A percentile compares a stretch with the other conserved stretches of the same genome.
phyloP scores from a whole-genome alignment of 2,888 invertebrate species.

The Trachelus stipa region DNA sequence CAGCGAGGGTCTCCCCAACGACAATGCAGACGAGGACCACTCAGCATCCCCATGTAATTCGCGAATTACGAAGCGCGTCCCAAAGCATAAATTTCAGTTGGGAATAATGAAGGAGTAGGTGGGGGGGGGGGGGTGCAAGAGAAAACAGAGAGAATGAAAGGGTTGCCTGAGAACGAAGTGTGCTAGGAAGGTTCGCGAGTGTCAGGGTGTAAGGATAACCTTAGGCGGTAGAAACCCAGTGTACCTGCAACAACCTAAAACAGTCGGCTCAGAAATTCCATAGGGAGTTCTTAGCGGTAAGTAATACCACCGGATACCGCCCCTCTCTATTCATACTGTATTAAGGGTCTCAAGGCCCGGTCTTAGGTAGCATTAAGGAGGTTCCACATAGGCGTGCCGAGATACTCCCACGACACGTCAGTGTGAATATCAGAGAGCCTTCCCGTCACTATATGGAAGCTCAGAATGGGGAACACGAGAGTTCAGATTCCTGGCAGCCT shows the following conservation, averaged over 20 bases:
- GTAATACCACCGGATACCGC: not conserved
- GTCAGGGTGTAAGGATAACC: not conserved
- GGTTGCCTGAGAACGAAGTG: too few species aligned
- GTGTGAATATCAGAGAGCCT: too few species aligned
- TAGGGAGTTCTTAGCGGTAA: constrained; percentile 2
- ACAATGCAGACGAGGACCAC: too few species aligned
- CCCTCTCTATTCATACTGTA: constrained; percentile 3
- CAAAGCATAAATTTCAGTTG: not conserved
- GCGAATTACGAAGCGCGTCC: not conserved
- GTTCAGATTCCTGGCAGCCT: too few species aligned
- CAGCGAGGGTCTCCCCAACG: too few species aligned
- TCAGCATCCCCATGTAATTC: not conserved
- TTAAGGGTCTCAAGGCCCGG: not conserved
- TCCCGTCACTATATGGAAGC: too few species aligned
- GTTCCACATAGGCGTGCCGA: too few species aligned
- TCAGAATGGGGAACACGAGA: too few species aligned
- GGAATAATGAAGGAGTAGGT: not conserved
- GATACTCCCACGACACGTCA: too few species aligned
- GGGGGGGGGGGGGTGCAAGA: not conserved
- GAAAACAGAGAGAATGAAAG: not conserved
- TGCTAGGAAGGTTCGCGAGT: too few species aligned
- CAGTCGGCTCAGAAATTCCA: not conserved
- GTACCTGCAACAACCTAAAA: too few species aligned
- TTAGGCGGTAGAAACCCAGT: too few species aligned
- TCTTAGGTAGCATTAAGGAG: not conserved